phyloP scores from a whole-genome alignment of 2,113 vertebrate species.

The Ursus arctos region DNA sequence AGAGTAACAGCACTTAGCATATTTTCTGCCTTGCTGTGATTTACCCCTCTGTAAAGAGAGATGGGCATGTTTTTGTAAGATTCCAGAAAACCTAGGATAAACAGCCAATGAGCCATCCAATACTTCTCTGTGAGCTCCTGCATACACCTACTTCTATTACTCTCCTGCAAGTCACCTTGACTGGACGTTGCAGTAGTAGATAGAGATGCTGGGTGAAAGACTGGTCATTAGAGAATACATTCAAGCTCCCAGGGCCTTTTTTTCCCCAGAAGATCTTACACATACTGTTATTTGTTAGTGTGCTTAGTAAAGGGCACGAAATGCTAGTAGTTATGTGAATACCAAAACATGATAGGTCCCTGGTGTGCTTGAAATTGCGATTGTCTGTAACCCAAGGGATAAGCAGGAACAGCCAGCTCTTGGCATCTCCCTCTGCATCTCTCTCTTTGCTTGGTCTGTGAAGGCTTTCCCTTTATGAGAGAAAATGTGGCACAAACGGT shows the following conservation, averaged over 20 bases:
- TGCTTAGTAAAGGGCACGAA: not conserved
- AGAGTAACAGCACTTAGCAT: not conserved
- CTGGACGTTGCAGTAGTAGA: not conserved
- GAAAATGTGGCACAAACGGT: not conserved
- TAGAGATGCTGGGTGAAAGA: not conserved
- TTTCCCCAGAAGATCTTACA: not conserved
- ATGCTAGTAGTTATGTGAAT: not conserved
- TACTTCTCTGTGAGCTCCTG: not conserved
- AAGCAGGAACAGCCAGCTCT: not conserved
- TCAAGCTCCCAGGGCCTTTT: not conserved
- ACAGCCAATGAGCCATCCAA: not conserved
- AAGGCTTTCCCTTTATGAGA: not conserved
- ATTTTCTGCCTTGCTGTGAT: not conserved
- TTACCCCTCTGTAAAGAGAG: not conserved
- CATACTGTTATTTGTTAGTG: not conserved
- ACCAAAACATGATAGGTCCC: not conserved
- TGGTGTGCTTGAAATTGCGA: not conserved
- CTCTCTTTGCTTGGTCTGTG: not conserved
- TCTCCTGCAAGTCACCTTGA: not conserved
- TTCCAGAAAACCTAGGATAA: not conserved
- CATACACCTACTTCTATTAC: not conserved
- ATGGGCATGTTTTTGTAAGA: not conserved
- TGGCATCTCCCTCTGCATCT: not conserved
- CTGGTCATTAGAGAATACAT: not conserved
- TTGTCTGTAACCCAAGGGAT: not conserved